Evolutionary conservation across 1,140 invertebrate genomes (phyloP).

Genomic region (Luehdorfia chinensis): DNA sequence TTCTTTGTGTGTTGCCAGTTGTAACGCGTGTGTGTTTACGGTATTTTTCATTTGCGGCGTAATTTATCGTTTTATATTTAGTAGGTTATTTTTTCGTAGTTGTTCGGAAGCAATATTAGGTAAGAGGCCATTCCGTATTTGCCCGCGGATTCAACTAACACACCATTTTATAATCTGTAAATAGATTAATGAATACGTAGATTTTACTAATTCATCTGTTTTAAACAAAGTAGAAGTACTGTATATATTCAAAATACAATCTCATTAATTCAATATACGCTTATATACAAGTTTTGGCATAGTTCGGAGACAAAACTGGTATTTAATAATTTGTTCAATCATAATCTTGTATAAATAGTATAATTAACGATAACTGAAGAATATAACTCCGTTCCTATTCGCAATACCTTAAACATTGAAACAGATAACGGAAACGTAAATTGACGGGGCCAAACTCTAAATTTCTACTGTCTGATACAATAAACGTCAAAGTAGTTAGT

Average conservation of each 20-base stretch:
- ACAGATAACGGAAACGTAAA: constrained; percentile 2
- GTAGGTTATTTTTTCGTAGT: constrained; percentile 28
- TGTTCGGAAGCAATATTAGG: constrained; percentile 60
- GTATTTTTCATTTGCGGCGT: constrained; percentile 51
- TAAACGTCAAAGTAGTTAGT: constrained; percentile 21
- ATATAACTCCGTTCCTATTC: constrained; percentile 58
- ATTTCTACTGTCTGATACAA: constrained; percentile 16
- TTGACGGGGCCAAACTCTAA: constrained; percentile 36
- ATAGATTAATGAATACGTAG: constrained; percentile 17
- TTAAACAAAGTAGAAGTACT: constrained; percentile 4
- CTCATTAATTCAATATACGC: background rate
- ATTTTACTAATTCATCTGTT: background rate
- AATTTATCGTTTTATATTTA: constrained; percentile 25
- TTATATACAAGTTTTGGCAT: no score
- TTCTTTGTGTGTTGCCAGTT: constrained; percentile 54
- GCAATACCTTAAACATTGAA: constrained; percentile 29
- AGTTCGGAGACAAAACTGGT: constrained; percentile 50
- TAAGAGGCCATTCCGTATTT: constrained; percentile 27
- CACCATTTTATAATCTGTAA: constrained; percentile 21
- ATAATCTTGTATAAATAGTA: constrained; percentile 26
- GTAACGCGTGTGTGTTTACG: constrained; percentile 33
- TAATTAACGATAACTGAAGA: constrained; percentile 17
- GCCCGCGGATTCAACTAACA: background rate
- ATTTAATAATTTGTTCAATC: no score
- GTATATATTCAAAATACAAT: background rate